Conservation (phyloP, 2,888 invertebrate genomes). For the Oeneis ivallda region DNA sequence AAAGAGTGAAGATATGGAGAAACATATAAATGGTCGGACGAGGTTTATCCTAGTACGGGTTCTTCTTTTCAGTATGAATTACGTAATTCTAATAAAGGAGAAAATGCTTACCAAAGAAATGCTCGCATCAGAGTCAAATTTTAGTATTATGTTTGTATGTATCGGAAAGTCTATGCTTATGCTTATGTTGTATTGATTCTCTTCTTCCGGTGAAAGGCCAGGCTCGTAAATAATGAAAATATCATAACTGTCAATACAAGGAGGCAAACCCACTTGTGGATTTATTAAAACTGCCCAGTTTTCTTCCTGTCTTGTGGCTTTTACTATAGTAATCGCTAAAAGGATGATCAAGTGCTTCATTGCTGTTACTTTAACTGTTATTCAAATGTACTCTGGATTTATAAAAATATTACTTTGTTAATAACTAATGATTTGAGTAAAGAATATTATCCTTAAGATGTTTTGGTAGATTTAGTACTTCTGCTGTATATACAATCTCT, state of each 20-base stretch:
- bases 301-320: neutral
- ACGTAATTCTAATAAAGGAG: no score
- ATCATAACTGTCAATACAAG: neutral
- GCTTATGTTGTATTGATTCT: slow-evolving; percentile 44
- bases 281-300: slow-evolving; percentile 1
- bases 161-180: slow-evolving; percentile 26
- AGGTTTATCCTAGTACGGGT: no score
- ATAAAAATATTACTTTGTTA: no score
- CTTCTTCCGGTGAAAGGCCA: slow-evolving; percentile 44
- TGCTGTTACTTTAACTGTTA: neutral
- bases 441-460: no score
- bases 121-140: slow-evolving; percentile 46
- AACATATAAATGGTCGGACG: no score
- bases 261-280: neutral
- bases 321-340: neutral
- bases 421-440: no score
- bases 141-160: slow-evolving; percentile 35
- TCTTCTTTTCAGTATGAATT: no score
- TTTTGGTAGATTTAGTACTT: no score
- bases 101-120: slow-evolving; percentile 45
- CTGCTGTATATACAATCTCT: no score
- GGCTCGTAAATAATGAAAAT: slow-evolving; percentile 33
- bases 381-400: no score
- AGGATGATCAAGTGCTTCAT: neutral
- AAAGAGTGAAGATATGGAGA: no score